Conservation (phyloP, 2,888 invertebrate species). For the Dolichomitus sp. region DNA sequence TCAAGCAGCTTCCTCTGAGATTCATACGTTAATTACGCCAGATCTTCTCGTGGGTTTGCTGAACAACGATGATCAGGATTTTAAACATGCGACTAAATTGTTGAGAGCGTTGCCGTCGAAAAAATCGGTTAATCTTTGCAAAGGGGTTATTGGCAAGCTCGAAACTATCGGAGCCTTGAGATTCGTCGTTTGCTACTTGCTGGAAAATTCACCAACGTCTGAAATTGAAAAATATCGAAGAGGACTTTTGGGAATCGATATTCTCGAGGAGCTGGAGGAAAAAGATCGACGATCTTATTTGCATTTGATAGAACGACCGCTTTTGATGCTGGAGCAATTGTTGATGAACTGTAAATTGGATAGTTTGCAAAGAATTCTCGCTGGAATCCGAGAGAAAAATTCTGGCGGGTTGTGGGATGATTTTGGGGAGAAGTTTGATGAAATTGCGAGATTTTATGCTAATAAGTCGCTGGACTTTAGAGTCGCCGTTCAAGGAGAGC, state of each 20-base stretch:
- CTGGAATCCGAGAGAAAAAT: constrained; percentile 87
- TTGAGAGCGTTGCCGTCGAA: constrained; percentile 88
- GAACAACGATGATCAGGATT: constrained; percentile 85
- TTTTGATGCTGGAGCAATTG: constrained; percentile 94
- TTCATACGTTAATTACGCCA: constrained; percentile 87
- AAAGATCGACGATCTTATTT: constrained; percentile 89
- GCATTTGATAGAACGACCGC: constrained; percentile 90
- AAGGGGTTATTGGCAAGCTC: constrained; percentile 89
- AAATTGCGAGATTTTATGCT: constrained; percentile 91
- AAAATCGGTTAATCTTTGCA: constrained; percentile 89
- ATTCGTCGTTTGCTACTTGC: constrained; percentile 89
- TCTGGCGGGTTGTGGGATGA: constrained; percentile 81
- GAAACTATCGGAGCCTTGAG: constrained; percentile 89
- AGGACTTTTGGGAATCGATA: constrained; percentile 90
- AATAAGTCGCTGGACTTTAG: constrained; percentile 93
- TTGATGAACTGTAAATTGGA: constrained; percentile 95
- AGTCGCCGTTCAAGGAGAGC: constrained; percentile 85
- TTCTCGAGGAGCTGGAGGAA: constrained; percentile 89
- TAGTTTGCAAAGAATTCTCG: constrained; percentile 89
- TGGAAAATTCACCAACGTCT: constrained; percentile 85
- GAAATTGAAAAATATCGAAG: constrained; percentile 88
- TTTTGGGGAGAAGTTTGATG: constrained; percentile 90
- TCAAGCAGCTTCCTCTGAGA: constrained; percentile 88
- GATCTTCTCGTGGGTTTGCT: constrained; percentile 88
- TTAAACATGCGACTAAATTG: constrained; percentile 84